A percentile compares a stretch with the other conserved stretches of the same genome.
Conservation (phyloP, 2,888 invertebrate genomes). For the Leistus spinibarbis region DNA sequence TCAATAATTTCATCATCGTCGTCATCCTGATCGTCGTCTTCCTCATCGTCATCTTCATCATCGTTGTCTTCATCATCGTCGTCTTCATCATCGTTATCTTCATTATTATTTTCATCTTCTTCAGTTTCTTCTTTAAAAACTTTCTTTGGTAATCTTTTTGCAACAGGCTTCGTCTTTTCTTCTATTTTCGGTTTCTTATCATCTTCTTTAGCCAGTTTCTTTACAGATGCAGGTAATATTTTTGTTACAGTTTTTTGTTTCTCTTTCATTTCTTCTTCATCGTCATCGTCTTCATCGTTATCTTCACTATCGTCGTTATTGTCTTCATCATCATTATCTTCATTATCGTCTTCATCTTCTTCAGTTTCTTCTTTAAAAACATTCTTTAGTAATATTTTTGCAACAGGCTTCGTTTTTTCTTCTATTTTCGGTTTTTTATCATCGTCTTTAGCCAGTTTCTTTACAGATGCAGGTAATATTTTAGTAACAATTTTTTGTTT, state of each 20-base stretch:
- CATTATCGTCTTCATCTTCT: neutral
- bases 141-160: neutral
- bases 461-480: neutral
- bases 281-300: neutral
- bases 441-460: neutral
- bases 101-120: neutral
- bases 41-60: neutral
- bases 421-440: neutral
- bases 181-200: neutral
- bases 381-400: neutral
- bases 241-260: neutral
- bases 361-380: neutral
- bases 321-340: too few species aligned
- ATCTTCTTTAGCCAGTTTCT: neutral
- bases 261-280: neutral
- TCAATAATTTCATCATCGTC: too few species aligned
- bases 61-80: neutral
- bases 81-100: too few species aligned
- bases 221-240: neutral
- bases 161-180: neutral
- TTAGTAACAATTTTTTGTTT: neutral
- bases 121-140: neutral
- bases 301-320: neutral
- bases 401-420: neutral
- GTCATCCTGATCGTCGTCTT: too few species aligned